Evolutionary conservation across 2,797 vertebrate genomes (phyloP), one percentile per base, ranked within the genome.

Genomic region (Delichon dasypus): DNA sequence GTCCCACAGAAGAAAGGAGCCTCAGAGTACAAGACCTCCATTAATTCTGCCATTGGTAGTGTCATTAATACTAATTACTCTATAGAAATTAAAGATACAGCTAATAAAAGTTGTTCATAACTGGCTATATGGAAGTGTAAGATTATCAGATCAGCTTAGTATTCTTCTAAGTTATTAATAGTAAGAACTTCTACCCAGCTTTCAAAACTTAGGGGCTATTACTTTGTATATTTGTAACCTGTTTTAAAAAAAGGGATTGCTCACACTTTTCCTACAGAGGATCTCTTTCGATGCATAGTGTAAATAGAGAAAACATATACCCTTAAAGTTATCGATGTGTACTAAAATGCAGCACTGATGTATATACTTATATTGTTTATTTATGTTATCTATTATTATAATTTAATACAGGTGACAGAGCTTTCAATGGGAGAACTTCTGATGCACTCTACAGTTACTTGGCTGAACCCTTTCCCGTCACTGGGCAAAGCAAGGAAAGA

Each of bases 341-440:
- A 75, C 12, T 81, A 40, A 61, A 86, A 70, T 1, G 2, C 55
- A 80, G 74, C 47, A 58, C 18, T 51, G 66, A 68, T 65, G 5
- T 62, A 30, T 34, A 8, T 34, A 54, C 62, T 92, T 60, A 30
- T 22, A 62, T 22, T 53, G 42, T 54, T 78, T 70, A 17, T 62
- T 91, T 89, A 26, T 38, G 22, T 57, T 54, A 44, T 25, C 29
- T 87, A 8, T 36, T 73, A 30, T 89, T 88, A 27, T 25, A 53
- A 90, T 88, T 65, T 47, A 55, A 78, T 70, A 70, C 87, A 99
- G 99, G 99, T 99, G 91, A 99, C 99, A 16, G 99, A 99, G 96
- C 99, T 99, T 94, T 99, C 99, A 22, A 99, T 99, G 99, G 99
- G 99, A 93, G 99, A 99, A 96, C 99, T 99, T 94, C 98, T 99